Evolutionary conservation across 2,888 invertebrate species (phyloP).

Genomic region (Cheiracanthium punctorium): DNA sequence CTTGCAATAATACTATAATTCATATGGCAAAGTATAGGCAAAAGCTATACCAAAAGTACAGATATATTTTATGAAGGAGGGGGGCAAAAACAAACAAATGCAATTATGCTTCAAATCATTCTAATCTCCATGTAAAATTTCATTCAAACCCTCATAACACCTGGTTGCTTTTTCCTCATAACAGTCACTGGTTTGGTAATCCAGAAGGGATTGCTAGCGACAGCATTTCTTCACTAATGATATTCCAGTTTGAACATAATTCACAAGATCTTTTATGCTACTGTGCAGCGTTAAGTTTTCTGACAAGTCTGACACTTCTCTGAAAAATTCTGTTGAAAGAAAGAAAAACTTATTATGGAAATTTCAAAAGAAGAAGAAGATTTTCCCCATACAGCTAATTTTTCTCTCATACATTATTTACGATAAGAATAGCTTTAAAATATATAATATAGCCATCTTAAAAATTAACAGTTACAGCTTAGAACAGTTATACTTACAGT

Average conservation of each 20-base stretch:
- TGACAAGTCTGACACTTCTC: constrained; percentile 88
- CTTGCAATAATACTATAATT: constrained; percentile 15
- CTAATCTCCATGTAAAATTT: too few species aligned
- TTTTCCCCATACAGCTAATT: neutral
- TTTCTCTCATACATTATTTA: too few species aligned
- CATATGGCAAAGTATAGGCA: constrained; percentile 19
- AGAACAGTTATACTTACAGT: too few species aligned
- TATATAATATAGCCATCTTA: neutral
- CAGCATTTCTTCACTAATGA: constrained; percentile 71
- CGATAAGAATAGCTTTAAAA: too few species aligned
- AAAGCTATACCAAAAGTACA: constrained; percentile 25
- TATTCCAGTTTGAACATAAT: constrained; percentile 74
- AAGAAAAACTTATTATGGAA: neutral
- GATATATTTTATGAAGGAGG: neutral
- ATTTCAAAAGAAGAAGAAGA: neutral
- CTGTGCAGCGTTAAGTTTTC: constrained; percentile 92
- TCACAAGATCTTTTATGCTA: constrained; percentile 88
- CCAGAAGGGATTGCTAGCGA: constrained; percentile 34
- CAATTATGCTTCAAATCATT: too few species aligned
- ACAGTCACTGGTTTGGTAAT: neutral
- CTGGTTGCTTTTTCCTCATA: constrained; percentile 16
- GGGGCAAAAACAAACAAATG: too few species aligned
- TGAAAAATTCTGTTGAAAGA: constrained; percentile 81
- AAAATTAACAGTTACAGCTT: too few species aligned
- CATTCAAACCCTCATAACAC: neutral